Evolutionary conservation across 2,888 invertebrate genomes (phyloP), one percentile per base, ranked within the genome.

Genomic region (Lacanobia wlatinum): DNA sequence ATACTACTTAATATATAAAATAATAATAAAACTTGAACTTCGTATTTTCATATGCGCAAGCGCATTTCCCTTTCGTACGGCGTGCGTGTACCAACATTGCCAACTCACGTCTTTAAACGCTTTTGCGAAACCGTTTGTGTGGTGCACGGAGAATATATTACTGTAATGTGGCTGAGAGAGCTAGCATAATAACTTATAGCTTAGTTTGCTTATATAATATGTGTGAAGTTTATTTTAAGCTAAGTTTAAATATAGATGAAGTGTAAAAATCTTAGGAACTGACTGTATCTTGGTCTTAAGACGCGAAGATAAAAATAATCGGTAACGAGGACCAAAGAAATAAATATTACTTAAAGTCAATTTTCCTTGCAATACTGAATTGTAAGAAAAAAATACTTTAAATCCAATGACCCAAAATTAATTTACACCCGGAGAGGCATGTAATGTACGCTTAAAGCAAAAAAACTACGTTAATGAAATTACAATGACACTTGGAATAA

Each of bases 21-120:
- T 60, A 62, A 61, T 53, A 65, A 67, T 60, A 71, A 46, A 65
- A 68, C 46, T 58, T 68, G 43, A 40, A 55, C 8, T n/a, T 48
- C 34, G 50, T 63, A 77, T 73, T 84, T 82, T 79, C 76, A 60
- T 78, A 69, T 73, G 79, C 79, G 83, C 83, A 28, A 23, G 40
- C 75, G 75, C 83, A 74, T 82, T 82, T 84, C 76, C 73, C 79
- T 84, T 82, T 82, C 79, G 50, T 71, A 68, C 56, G 53, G 64
- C 76, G 76, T 84, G 72, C 79, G 74, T 79, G 79, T 60, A 55
- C 55, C 34, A 28, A 64, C 75, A 71, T 82, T 65, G 58, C 38
- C 23, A 21, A 62, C 76, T 70, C 85, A 82, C 68, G 70, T 83
- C 83, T 78, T 69, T 83, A 78, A 84, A 76, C 75, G 70, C 63